Evolutionary conservation across 2,113 vertebrate species (phyloP).

Genomic region (Lasiurus borealis): DNA sequence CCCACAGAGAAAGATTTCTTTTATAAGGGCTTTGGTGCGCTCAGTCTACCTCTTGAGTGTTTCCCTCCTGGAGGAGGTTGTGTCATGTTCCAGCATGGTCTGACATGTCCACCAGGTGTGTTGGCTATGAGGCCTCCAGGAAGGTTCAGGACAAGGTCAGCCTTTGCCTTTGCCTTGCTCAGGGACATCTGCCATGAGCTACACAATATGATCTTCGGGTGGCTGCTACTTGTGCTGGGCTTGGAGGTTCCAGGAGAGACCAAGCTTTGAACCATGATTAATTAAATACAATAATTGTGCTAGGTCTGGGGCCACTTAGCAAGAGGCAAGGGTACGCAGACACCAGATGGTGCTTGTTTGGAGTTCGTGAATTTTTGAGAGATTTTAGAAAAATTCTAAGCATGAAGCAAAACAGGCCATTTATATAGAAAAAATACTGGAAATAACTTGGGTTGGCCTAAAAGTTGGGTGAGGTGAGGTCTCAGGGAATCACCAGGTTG

Average conservation of each 20-base stretch:
- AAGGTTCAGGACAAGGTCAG: not conserved
- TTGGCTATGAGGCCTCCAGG: not conserved
- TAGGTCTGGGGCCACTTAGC: not conserved
- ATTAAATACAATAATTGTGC: too few relatives aligned
- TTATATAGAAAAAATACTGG: not conserved
- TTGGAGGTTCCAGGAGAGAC: not conserved
- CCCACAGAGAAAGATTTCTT: not conserved
- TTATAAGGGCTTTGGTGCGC: not conserved
- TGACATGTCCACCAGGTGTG: not conserved
- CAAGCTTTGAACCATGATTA: not conserved
- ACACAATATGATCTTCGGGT: not conserved
- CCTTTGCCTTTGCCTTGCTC: not conserved
- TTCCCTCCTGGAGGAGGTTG: not conserved
- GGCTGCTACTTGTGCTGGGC: not conserved
- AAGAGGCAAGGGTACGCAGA: not conserved
- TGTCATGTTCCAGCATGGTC: not conserved
- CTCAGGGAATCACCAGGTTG: not conserved
- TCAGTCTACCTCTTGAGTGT: not conserved
- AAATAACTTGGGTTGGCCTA: not conserved
- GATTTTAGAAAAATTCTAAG: not conserved
- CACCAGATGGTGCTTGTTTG: not conserved
- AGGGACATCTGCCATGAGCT: not conserved
- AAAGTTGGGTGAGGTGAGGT: not conserved
- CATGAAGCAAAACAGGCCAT: not conserved
- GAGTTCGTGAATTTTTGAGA: not conserved